Evolutionary conservation across 1,140 invertebrate genomes (phyloP), one percentile per base, ranked within the genome.

Genomic region (Rhopalosiphum padi): DNA sequence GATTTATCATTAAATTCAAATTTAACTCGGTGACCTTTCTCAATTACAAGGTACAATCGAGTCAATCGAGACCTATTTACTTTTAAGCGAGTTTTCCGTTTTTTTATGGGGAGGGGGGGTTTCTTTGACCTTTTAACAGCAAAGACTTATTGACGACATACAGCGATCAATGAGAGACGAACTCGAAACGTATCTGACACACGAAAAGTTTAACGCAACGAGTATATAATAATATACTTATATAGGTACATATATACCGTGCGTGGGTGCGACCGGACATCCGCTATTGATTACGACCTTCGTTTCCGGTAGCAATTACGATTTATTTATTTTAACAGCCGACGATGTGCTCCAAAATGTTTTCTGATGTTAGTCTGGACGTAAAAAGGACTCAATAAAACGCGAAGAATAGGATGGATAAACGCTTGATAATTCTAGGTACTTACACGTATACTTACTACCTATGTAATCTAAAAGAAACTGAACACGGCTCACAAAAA

Each of bases 261-360:
- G 46, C 30, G 86, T 88, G 86, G 86, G 86, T 23, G 46, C 46
- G 46, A 88, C 86, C 86, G 86, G 86, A 88, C 46, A n/a, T 88
- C 86, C 86, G 86, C 30, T 88, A 88, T 88, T 51, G 86, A 88
- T 88, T 88, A 51, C 46, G n/a, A 88, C 86, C 86, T 51, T 51
- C 46, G 86, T 88, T 88, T 88, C 86, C 86, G 86, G 46, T 88
- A 35, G n/a, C 86, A 88, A 88, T 88, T 88, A 51, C 86, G 86
- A 88, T 88, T 88, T 88, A 51, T 88, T 46, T 48, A 46, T 87
- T 86, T 86, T 83, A 35, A 85, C 41, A 43, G 9, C 43, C 37
- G 30, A 85, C 43, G 83, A 7, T 18, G 86, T 48, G 21, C 46
- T 51, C 86, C 18, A 18, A 51, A 88, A 48, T 51, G 18, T 51